Evolutionary conservation across 2,888 invertebrate species (phyloP).

Genomic region (Lithophane ornitopus): DNA sequence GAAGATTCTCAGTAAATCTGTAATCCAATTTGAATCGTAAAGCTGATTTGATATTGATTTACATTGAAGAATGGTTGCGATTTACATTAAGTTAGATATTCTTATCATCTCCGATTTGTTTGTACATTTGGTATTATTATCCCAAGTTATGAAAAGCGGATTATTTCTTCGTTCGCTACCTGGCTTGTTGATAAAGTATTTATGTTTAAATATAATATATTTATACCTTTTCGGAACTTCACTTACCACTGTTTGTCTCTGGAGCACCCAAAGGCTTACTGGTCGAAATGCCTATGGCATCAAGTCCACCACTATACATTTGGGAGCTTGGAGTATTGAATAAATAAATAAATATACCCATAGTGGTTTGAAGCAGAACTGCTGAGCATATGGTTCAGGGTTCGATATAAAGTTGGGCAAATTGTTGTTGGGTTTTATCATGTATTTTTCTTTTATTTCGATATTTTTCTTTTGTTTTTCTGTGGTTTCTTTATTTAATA

Average conservation of each 20-base stretch:
- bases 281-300: background rate
- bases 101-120: conserved; percentile 18
- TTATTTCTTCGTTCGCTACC: background rate
- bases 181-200: background rate
- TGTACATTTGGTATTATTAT: conserved; percentile 28
- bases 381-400: too few relatives aligned
- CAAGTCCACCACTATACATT: too few relatives aligned
- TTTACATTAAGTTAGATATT: conserved; percentile 43
- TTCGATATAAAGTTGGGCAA: background rate
- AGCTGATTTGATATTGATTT: conserved; percentile 45
- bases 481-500: too few relatives aligned
- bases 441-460: too few relatives aligned
- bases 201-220: background rate
- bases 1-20: conserved; percentile 23
- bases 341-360: too few relatives aligned
- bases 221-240: background rate
- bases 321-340: too few relatives aligned
- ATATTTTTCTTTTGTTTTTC: too few relatives aligned
- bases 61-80: conserved; percentile 23
- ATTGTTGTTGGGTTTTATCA: background rate
- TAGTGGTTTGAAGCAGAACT: too few relatives aligned
- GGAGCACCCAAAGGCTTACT: background rate
- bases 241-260: background rate
- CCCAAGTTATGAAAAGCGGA: conserved; percentile 15
- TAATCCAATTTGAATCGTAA: conserved; percentile 57